Evolutionary conservation across 2,888 invertebrate species (phyloP).

Genomic region (Platypus cylindrus): DNA sequence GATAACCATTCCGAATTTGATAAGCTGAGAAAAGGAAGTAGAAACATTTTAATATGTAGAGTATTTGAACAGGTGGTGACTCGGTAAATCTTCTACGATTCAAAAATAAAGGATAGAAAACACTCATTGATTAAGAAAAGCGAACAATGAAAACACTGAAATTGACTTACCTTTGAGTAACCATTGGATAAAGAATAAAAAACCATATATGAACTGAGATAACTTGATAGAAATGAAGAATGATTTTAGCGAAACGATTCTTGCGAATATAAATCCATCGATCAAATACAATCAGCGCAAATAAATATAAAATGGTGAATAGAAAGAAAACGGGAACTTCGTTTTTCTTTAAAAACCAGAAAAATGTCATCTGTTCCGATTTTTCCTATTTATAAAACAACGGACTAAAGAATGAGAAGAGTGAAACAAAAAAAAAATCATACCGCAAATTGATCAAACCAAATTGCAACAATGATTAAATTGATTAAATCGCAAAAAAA

Average conservation of each 20-base stretch:
- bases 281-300: constrained; percentile 9
- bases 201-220: constrained; percentile 8
- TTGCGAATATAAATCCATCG: constrained; percentile 11
- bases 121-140: too few species aligned
- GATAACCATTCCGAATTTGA: constrained; percentile 14
- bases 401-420: too few species aligned
- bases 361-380: not conserved
- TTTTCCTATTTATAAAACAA: not conserved
- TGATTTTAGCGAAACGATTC: constrained; percentile 11
- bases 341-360: constrained; percentile 5
- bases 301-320: constrained; percentile 1
- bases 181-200: constrained; percentile 10
- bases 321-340: constrained; percentile 10
- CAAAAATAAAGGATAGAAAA: not conserved
- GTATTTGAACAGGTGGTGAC: constrained; percentile 8
- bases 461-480: constrained; percentile 9
- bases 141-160: not conserved
- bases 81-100: constrained; percentile 7
- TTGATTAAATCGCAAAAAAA: constrained; percentile 14
- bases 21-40: constrained; percentile 14
- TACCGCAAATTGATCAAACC: constrained; percentile 10
- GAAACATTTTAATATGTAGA: constrained; percentile 13
- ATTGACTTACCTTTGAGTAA: constrained; percentile 6
- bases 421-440: too few species aligned
- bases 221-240: constrained; percentile 11